A percentile compares a stretch with the other conserved stretches of the same genome.
phyloP scores from a whole-genome alignment of 1,140 invertebrate species.

The Aphidius ervi region DNA sequence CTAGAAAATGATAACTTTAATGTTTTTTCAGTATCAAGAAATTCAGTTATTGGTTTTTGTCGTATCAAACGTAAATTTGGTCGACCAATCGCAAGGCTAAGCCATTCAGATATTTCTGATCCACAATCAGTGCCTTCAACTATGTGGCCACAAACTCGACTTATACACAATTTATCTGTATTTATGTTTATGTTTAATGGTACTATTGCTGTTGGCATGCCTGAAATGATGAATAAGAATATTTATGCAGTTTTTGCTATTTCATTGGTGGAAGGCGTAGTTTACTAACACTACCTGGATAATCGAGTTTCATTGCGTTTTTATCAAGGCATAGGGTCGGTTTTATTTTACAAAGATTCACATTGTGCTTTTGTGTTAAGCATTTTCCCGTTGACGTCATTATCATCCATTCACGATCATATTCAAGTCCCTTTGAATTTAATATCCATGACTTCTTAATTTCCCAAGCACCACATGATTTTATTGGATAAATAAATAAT shows the following conservation, averaged over 20 bases:
- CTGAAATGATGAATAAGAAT: constrained; percentile 43
- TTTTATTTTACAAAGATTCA: constrained; percentile 74
- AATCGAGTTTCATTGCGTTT: constrained; percentile 62
- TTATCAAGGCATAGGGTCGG: constrained; percentile 66
- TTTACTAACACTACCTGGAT: constrained; percentile 57
- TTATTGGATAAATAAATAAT: constrained; percentile 88
- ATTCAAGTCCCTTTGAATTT: constrained; percentile 70
- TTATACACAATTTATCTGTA: constrained; percentile 58
- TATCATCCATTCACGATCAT: constrained; percentile 92
- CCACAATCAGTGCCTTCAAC: constrained; percentile 81
- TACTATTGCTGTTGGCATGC: constrained; percentile 51
- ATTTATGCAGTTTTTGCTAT: constrained; percentile 19
- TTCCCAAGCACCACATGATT: constrained; percentile 83
- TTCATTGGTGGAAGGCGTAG: constrained; percentile 7
- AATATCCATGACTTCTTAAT: constrained; percentile 68
- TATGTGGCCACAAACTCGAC: constrained; percentile 81
- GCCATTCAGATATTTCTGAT: constrained; percentile 70
- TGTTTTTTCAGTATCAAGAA: constrained; percentile 40
- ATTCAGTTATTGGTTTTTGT: constrained; percentile 47
- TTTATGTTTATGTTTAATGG: constrained; percentile 39
- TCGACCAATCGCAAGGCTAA: constrained; percentile 62
- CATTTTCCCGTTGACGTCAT: constrained; percentile 72
- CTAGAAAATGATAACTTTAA: constrained; percentile 71
- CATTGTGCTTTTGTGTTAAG: constrained; percentile 83
- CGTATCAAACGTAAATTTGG: constrained; percentile 67